Conservation (phyloP, 1,140 invertebrate genomes). For the Aphis gossypii region DNA sequence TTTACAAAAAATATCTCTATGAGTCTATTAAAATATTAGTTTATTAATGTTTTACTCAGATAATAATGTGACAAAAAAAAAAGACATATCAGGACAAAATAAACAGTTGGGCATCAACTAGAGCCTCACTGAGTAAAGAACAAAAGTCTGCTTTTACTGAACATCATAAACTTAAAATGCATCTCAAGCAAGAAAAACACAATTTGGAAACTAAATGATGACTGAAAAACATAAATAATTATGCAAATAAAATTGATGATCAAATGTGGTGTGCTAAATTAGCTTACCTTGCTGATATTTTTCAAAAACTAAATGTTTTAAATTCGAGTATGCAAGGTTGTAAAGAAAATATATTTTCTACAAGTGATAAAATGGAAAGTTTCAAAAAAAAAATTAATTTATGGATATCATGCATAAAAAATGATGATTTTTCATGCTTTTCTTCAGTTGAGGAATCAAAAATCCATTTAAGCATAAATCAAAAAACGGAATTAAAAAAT, state of each 20-base stretch:
- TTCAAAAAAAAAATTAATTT: too few species aligned
- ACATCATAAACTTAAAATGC: too few species aligned
- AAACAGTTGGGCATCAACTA: slow-evolving; percentile 7
- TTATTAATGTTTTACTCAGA: slow-evolving; percentile 24
- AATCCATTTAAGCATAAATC: too few species aligned
- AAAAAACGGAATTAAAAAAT: neutral
- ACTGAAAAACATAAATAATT: neutral
- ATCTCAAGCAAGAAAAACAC: too few species aligned
- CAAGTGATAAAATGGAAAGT: slow-evolving; percentile 1
- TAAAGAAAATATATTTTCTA: slow-evolving; percentile 1
- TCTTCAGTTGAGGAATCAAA: neutral
- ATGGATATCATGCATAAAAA: slow-evolving; percentile 17
- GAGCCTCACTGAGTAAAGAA: neutral
- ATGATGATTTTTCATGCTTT: slow-evolving; percentile 17
- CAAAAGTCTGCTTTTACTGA: too few species aligned
- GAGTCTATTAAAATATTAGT: slow-evolving; percentile 1
- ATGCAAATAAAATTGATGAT: neutral
- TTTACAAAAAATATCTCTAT: neutral
- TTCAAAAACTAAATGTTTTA: slow-evolving; percentile 20
- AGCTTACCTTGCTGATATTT: slow-evolving; percentile 29
- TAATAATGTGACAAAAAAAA: slow-evolving; percentile 4
- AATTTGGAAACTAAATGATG: neutral
- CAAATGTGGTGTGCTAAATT: neutral
- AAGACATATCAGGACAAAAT: slow-evolving; percentile 35
- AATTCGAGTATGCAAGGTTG: slow-evolving; percentile 28